Conservation (phyloP, 1,140 invertebrate species). For the Sminthurides bifidus region DNA sequence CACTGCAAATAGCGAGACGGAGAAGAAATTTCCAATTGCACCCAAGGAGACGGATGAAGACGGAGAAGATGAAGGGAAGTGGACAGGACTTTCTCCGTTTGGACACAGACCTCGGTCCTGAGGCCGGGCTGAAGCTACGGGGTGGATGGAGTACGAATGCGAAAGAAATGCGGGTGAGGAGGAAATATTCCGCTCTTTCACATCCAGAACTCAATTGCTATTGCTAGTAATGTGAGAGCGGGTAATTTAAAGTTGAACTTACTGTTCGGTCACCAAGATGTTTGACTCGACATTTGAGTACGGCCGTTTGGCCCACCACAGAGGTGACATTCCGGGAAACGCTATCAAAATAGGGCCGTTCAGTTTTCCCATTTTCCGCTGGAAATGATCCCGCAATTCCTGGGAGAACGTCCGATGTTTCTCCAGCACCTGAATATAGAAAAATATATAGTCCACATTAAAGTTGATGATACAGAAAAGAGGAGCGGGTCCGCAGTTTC, state of each 20-base stretch:
- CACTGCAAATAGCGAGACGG: too few species aligned
- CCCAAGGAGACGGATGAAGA: slow-evolving; percentile 8
- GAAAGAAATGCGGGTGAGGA: neutral
- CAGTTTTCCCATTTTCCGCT: slow-evolving; percentile 34
- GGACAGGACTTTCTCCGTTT: neutral
- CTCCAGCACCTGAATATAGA: slow-evolving; percentile 22
- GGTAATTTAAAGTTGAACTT: slow-evolving; percentile 39
- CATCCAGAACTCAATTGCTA: neutral
- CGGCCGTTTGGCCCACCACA: slow-evolving; percentile 67
- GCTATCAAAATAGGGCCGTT: slow-evolving; percentile 72
- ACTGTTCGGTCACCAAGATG: slow-evolving; percentile 78
- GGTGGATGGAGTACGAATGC: neutral
- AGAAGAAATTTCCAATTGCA: slow-evolving; percentile 13
- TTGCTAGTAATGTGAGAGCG: neutral
- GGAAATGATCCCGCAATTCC: slow-evolving; percentile 27
- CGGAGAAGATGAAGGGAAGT: neutral
- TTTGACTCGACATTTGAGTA: slow-evolving; percentile 69
- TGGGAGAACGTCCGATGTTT: slow-evolving; percentile 30
- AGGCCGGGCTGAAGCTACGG: too few species aligned
- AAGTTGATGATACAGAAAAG: too few species aligned
- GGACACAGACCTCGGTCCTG: too few species aligned
- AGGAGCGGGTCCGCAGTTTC: too few species aligned
- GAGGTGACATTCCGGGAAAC: slow-evolving; percentile 67
- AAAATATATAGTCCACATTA: too few species aligned
- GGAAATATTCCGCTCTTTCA: neutral